phyloP scores from a whole-genome alignment of 2,113 vertebrate species.

The Thunnus maccoyii region DNA sequence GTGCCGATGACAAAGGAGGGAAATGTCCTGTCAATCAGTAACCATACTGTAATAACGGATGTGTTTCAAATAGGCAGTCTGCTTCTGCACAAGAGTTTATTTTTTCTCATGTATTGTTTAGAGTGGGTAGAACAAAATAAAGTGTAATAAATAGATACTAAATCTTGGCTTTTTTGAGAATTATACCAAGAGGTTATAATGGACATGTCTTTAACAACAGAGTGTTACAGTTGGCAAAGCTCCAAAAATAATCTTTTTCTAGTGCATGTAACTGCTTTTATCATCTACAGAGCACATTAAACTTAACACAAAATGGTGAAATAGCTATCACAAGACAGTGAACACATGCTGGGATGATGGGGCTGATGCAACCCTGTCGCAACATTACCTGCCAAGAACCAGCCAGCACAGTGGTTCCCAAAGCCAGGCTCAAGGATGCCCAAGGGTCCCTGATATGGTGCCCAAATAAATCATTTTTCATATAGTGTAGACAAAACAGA shows the following conservation, averaged over 20 bases:
- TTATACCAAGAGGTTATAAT: neutral
- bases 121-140: neutral
- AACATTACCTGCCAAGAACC: conserved; percentile 49
- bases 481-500: neutral
- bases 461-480: neutral
- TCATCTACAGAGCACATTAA: too few species aligned
- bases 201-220: too few species aligned
- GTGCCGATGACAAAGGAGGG: conserved; percentile 32
- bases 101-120: neutral
- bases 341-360: conserved; percentile 1
- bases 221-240: neutral
- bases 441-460: neutral
- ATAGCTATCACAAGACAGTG: neutral
- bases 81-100: too few species aligned
- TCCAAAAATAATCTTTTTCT: neutral
- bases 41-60: conserved; percentile 45
- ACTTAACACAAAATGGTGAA: neutral
- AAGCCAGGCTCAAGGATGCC: neutral
- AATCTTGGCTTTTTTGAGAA: neutral
- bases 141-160: too few species aligned
- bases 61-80: neutral
- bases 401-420: neutral
- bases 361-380: conserved; percentile 70
- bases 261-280: neutral
- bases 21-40: conserved; percentile 70